phyloP scores from a whole-genome alignment of 2,888 invertebrate genomes.

The Phalera bucephala region DNA sequence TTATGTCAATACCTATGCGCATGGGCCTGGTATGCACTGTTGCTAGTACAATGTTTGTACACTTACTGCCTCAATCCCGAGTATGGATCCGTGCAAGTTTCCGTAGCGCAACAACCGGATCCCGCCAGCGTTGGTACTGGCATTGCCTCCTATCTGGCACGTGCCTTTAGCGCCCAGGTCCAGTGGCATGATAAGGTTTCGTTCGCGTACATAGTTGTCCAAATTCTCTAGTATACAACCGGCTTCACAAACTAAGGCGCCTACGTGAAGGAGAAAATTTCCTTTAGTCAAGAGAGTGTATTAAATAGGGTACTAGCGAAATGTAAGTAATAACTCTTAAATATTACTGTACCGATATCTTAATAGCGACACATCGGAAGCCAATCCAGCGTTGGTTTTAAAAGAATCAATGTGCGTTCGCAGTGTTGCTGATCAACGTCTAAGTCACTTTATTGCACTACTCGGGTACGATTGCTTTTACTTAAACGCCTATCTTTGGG shows the following conservation, averaged over 20 bases:
- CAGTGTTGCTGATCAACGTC: no score
- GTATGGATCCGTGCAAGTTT: slow-evolving; percentile 94
- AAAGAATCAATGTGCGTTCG: no score
- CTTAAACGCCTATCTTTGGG: no score
- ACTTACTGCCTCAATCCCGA: slow-evolving; percentile 96
- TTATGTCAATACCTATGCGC: no score
- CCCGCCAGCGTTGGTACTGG: slow-evolving; percentile 98
- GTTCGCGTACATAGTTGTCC: slow-evolving; percentile 88
- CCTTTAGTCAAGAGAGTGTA: background rate
- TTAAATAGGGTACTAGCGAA: background rate
- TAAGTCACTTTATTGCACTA: no score
- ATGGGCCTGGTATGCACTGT: no score
- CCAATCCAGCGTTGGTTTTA: no score
- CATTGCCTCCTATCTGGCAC: slow-evolving; percentile 97
- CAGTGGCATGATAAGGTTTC: slow-evolving; percentile 95
- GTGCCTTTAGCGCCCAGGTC: slow-evolving; percentile 98
- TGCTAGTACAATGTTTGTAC: no score
- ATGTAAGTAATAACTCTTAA: no score
- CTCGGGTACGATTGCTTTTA: no score
- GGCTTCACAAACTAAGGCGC: slow-evolving; percentile 93
- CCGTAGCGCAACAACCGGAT: slow-evolving; percentile 97
- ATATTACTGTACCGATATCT: no score
- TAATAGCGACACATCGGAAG: no score
- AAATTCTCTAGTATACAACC: slow-evolving; percentile 96
- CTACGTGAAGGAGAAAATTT: slow-evolving; percentile 57